These are phyloP conservation scores for Valencia hispanica DNA, from an alignment of 2,797 vertebrate genomes.

Conservation along the genomic window DNA sequence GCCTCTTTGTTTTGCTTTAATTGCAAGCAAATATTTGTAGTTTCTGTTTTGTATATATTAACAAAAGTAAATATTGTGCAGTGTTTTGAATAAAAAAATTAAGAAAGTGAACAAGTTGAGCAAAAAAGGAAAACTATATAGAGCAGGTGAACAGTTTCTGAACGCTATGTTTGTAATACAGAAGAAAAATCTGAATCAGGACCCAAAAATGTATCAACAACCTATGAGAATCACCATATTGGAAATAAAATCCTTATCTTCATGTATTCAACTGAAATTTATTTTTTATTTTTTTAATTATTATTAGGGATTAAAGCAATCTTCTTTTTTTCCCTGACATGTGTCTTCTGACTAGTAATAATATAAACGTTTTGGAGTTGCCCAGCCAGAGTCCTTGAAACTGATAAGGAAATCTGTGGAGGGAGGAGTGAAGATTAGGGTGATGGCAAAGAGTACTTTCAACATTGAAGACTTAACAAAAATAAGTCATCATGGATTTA, in stretches of 20 bases:
- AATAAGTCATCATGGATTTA: no score
- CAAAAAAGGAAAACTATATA: not conserved
- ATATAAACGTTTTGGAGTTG: no score
- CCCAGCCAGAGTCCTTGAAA: no score
- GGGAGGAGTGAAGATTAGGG: no score
- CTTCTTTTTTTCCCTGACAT: not conserved
- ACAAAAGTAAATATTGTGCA: not conserved
- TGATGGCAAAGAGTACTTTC: no score
- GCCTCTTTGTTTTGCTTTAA: not conserved
- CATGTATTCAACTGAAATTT: not conserved
- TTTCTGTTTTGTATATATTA: not conserved
- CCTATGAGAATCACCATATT: not conserved
- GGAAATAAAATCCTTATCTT: not conserved
- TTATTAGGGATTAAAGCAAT: not conserved
- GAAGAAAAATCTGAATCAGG: not conserved
- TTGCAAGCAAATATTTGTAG: not conserved
- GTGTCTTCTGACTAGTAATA: no score
- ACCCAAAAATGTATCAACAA: not conserved
- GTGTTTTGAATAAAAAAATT: not conserved
- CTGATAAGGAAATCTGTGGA: no score
- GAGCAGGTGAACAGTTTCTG: not conserved
- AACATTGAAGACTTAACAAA: no score
- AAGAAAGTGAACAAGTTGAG: not conserved
- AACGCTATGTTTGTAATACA: not conserved
- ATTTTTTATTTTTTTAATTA: not conserved